Evolutionary conservation across 2,797 vertebrate species (phyloP).

Genomic region (Psittacula derbiana): DNA sequence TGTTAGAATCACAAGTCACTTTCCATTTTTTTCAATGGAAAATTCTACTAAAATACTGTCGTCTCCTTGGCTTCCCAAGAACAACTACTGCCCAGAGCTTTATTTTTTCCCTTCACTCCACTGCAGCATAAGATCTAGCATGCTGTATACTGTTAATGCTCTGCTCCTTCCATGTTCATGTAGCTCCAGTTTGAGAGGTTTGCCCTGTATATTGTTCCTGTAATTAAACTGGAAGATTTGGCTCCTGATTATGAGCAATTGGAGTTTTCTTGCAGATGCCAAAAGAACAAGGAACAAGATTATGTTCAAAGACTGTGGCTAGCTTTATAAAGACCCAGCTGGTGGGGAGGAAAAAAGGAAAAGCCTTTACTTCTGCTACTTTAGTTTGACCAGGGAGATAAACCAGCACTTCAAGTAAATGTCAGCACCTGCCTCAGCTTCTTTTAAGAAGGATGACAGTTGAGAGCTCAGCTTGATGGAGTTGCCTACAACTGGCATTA

Average conservation of each 20-base stretch:
- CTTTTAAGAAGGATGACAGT: neutral
- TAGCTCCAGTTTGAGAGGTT: neutral
- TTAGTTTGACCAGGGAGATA: neutral
- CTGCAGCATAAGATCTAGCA: neutral
- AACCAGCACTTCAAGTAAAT: neutral
- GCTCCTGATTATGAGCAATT: neutral
- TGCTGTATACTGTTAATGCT: neutral
- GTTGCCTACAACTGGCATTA: neutral
- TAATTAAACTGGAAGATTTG: neutral
- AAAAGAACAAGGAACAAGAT: neutral
- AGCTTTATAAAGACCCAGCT: neutral
- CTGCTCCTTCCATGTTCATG: neutral
- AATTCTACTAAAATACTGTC: neutral
- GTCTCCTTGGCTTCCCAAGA: neutral
- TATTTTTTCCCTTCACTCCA: neutral
- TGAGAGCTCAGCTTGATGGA: neutral
- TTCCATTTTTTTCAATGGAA: neutral
- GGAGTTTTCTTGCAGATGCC: neutral
- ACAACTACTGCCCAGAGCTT: neutral
- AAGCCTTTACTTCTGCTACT: neutral
- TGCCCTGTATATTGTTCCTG: neutral
- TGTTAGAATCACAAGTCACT: neutral
- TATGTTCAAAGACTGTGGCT: neutral
- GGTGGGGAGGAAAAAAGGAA: neutral
- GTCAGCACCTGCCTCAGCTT: neutral